Conservation (phyloP, 2,113 vertebrate species). For the Axis porcinus region DNA sequence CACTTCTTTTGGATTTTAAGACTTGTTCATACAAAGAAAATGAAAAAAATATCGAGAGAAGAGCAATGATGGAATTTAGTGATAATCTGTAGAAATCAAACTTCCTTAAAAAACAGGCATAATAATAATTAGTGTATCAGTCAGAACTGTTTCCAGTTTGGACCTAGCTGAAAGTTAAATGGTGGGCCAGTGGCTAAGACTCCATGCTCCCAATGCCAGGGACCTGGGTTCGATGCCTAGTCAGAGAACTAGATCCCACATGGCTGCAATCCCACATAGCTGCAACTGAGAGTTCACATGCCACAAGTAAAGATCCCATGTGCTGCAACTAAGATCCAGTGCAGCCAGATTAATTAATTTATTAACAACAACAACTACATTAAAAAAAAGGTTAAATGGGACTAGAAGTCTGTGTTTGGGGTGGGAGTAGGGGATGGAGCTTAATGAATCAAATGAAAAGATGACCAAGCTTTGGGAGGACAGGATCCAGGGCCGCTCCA, state of each 20-base stretch:
- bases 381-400: not conserved
- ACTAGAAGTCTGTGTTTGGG: not conserved
- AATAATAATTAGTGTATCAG: not conserved
- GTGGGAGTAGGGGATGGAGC: not conserved
- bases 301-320: not conserved
- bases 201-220: not conserved
- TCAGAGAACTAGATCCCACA: not conserved
- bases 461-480: not conserved
- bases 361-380: not conserved
- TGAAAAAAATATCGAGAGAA: not conserved
- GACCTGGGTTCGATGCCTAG: not conserved
- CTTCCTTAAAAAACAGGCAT: not conserved
- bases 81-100: not conserved
- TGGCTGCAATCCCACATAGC: not conserved
- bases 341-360: not conserved
- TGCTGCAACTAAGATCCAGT: not conserved
- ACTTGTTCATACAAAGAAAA: not conserved
- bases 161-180: not conserved
- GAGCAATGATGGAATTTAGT: not conserved
- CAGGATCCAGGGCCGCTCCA: not conserved
- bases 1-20: not conserved
- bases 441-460: not conserved
- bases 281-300: not conserved
- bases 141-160: not conserved
- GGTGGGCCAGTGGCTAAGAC: not conserved